phyloP scores from a whole-genome alignment of 2,113 vertebrate genomes.

The Ammospiza caudacuta region DNA sequence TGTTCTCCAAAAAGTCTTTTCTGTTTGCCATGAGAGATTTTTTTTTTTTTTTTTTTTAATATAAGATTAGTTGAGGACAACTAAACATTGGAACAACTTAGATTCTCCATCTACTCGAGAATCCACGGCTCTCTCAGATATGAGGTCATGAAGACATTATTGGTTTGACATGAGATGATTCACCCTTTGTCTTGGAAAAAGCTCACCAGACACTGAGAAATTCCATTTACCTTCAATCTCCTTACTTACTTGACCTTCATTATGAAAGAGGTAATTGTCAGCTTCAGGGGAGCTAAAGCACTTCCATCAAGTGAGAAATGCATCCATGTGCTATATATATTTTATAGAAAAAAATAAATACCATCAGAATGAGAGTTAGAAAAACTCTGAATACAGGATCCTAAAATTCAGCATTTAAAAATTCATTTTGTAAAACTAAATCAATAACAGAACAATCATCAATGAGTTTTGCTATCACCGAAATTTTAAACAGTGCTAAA shows the following conservation, averaged over 20 bases:
- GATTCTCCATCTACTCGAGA: accelerated
- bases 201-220: background rate
- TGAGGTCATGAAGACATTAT: background rate
- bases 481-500: background rate
- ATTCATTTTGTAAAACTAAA: background rate
- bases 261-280: background rate
- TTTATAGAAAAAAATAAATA: background rate
- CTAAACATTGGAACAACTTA: background rate
- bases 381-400: background rate
- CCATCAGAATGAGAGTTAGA: background rate
- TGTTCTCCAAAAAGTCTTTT: background rate
- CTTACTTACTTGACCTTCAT: background rate
- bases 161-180: background rate
- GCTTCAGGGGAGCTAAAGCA: background rate
- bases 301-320: background rate
- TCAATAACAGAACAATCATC: background rate
- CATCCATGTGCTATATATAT: background rate
- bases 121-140: background rate
- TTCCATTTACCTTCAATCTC: background rate
- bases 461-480: background rate
- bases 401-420: background rate
- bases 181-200: background rate
- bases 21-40: background rate
- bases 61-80: background rate
- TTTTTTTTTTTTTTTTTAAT: background rate